A percentile compares a stretch with the other conserved stretches of the same genome.
Conservation (phyloP, 2,797 vertebrate species). For the Brachymystax lenok region DNA sequence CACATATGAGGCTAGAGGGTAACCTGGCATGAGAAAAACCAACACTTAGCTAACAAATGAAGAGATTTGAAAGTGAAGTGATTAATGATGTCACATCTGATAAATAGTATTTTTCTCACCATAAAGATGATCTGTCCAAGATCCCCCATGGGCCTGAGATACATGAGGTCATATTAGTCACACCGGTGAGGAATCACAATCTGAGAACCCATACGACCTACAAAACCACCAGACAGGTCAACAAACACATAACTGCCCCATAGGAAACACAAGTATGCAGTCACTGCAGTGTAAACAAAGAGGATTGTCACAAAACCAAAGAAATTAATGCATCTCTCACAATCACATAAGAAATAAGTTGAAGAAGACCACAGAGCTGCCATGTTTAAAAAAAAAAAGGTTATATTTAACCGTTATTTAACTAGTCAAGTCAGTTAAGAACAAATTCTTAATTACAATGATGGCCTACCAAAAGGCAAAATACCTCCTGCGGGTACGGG, state of each 20-base stretch:
- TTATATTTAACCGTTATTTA: too few species aligned
- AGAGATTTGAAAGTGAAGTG: not conserved
- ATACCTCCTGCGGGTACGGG: too few species aligned
- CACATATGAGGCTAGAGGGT: not conserved
- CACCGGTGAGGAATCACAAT: slow-evolving; percentile 89
- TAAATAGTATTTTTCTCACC: slow-evolving; percentile 68
- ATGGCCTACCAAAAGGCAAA: too few species aligned
- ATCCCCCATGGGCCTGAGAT: slow-evolving; percentile 93
- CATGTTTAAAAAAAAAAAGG: too few species aligned
- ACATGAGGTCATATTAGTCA: slow-evolving; percentile 89
- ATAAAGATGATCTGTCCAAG: slow-evolving; percentile 92
- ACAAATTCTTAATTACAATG: too few species aligned
- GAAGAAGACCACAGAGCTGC: too few species aligned
- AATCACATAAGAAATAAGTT: not conserved
- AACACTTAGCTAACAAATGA: not conserved
- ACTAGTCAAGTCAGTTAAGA: too few species aligned
- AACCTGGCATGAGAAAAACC: not conserved
- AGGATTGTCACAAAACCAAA: not conserved
- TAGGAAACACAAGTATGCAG: too few species aligned
- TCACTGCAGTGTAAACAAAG: not conserved
- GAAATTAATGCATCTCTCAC: not conserved
- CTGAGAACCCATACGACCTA: slow-evolving; percentile 92
- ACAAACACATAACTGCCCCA: not conserved
- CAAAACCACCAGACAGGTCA: slow-evolving; percentile 28
- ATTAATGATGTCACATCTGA: not conserved